phyloP scores from a whole-genome alignment of 2,113 vertebrate species.

The Coracopsis vasa region DNA sequence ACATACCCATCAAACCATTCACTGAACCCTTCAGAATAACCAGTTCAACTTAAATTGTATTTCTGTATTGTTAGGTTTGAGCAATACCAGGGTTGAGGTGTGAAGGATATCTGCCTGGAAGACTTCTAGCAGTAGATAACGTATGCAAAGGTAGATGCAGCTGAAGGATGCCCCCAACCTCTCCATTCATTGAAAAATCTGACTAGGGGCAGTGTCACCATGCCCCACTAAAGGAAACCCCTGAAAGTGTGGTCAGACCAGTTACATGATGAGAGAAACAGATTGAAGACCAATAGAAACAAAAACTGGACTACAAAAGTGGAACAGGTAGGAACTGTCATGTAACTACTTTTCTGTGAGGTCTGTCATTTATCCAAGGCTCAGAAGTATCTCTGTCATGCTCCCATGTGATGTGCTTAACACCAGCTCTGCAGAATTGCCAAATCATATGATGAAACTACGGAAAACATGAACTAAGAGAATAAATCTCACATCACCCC shows the following conservation, averaged over 20 bases:
- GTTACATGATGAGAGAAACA: neutral
- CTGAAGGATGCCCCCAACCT: neutral
- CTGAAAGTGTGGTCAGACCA: neutral
- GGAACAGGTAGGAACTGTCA: neutral
- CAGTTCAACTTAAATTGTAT: neutral
- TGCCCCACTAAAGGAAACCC: neutral
- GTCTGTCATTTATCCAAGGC: neutral
- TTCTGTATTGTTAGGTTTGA: neutral
- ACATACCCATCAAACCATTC: neutral
- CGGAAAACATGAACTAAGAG: neutral
- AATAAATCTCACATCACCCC: conserved; percentile 15
- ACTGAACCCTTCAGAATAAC: neutral
- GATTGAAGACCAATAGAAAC: neutral
- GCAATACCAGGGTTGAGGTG: neutral
- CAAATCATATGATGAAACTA: conserved; percentile 28
- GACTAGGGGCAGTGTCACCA: neutral
- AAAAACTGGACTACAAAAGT: neutral
- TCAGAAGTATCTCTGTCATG: neutral
- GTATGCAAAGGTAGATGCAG: neutral
- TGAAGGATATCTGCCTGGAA: neutral
- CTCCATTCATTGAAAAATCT: neutral
- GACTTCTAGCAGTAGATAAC: neutral
- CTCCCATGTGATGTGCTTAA: neutral
- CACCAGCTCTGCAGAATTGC: neutral
- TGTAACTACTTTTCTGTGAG: neutral